A percentile compares a stretch with the other conserved stretches of the same genome.
phyloP scores from a whole-genome alignment of 2,888 invertebrate genomes.

The Troides aeacus region DNA sequence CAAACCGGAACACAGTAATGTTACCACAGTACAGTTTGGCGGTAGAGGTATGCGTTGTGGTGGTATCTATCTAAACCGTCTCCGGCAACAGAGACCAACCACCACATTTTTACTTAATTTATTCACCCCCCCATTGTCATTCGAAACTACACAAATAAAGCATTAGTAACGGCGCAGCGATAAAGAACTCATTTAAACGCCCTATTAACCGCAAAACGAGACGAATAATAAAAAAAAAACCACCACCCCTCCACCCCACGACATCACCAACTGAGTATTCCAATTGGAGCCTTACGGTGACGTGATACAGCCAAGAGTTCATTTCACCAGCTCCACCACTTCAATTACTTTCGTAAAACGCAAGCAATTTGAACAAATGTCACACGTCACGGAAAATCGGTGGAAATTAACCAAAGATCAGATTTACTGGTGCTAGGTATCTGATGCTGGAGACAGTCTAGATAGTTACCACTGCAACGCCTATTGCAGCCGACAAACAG shows the following conservation, averaged over 20 bases:
- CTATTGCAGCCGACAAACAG: too few species aligned
- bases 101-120: conserved; percentile 50
- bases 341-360: conserved; percentile 46
- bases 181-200: conserved; percentile 79
- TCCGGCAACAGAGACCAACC: too few species aligned
- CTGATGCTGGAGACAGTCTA: too few species aligned
- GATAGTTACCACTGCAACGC: too few species aligned
- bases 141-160: conserved; percentile 64
- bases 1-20: too few species aligned
- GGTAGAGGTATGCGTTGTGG: too few species aligned
- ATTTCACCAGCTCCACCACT: conserved; percentile 25
- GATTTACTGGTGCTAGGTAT: too few species aligned
- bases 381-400: conserved; percentile 54
- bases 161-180: conserved; percentile 65
- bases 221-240: conserved; percentile 51
- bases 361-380: conserved; percentile 76
- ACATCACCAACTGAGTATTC: conserved; percentile 34
- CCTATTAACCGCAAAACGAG: conserved; percentile 73
- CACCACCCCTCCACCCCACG: conserved; percentile 46
- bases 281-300: conserved; percentile 38
- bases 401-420: conserved; percentile 37
- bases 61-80: conserved; percentile 30
- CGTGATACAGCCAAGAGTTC: conserved; percentile 1
- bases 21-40: too few species aligned
- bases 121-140: conserved; percentile 63